These are phyloP conservation scores for Morinoia aosen DNA, from an alignment of 2,888 invertebrate genomes.

Conservation along the genomic window DNA sequence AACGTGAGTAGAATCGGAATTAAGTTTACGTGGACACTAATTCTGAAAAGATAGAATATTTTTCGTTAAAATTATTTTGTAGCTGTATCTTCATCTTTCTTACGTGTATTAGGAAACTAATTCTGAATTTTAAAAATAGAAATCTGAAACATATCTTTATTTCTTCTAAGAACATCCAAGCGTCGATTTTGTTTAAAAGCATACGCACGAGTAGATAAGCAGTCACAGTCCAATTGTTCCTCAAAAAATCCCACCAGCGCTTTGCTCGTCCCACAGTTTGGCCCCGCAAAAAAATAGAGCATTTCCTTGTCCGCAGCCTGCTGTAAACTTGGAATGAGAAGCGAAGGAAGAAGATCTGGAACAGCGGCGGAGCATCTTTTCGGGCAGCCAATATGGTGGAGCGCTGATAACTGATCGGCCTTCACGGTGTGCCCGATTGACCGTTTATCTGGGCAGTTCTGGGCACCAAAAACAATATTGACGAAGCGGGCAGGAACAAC, in stretches of 20 bases:
- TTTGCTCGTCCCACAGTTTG: background rate
- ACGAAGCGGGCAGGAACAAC: conserved; percentile 28
- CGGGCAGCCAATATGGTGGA: conserved; percentile 20
- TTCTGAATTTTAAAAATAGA: background rate
- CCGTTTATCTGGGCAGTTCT: conserved; percentile 35
- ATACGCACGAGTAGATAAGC: background rate
- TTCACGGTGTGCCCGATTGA: conserved; percentile 37
- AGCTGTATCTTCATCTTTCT: background rate
- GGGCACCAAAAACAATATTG: conserved; percentile 40
- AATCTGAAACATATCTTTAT: background rate
- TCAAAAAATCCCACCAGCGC: background rate
- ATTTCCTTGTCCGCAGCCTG: background rate
- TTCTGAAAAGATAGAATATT: background rate
- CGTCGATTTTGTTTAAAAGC: background rate
- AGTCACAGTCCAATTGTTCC: background rate
- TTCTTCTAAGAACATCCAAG: background rate
- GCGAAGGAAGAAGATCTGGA: conserved; percentile 4
- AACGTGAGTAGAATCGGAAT: no score
- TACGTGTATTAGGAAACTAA: background rate
- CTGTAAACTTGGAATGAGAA: background rate
- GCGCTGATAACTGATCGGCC: conserved; percentile 42
- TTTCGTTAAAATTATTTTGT: background rate
- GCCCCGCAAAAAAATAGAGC: background rate
- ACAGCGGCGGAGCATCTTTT: conserved; percentile 23
- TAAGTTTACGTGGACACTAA: no score